These are phyloP conservation scores for Luscinia megarhynchos DNA, from an alignment of 2,797 vertebrate genomes.

Conservation along the genomic window DNA sequence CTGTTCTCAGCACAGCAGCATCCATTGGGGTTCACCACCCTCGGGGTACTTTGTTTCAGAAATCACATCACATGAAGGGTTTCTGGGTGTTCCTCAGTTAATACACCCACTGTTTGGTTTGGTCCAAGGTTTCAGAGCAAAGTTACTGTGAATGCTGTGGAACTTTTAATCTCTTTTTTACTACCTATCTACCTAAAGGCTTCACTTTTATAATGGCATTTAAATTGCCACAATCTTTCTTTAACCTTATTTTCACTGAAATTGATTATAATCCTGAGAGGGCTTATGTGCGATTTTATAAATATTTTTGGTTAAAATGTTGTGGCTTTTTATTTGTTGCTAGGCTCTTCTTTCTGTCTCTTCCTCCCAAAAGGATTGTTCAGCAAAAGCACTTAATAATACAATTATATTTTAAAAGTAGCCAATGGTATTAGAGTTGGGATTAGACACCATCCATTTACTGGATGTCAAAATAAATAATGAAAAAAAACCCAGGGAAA, in stretches of 20 bases:
- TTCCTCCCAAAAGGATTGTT: neutral
- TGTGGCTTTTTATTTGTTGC: neutral
- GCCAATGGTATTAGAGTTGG: neutral
- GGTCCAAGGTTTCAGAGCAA: neutral
- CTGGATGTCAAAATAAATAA: neutral
- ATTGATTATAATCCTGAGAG: neutral
- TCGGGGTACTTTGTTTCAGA: neutral
- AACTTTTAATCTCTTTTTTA: neutral
- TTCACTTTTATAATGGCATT: neutral
- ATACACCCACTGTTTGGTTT: neutral
- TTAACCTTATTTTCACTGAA: neutral
- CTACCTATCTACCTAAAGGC: neutral
- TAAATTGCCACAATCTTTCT: neutral
- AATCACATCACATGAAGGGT: neutral
- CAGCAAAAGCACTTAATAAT: neutral
- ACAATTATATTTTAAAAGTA: neutral
- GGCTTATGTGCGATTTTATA: neutral
- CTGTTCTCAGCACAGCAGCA: neutral
- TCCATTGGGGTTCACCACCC: rapidly evolving
- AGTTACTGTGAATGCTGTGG: neutral
- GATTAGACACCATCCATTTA: neutral
- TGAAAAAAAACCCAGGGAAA: neutral
- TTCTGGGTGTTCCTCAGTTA: neutral
- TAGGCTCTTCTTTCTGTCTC: neutral
- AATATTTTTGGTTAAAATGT: neutral